These are phyloP conservation scores for Orbicella faveolata DNA, from an alignment of 64 coral and sea anemone genomes.

Conservation along the genomic window DNA sequence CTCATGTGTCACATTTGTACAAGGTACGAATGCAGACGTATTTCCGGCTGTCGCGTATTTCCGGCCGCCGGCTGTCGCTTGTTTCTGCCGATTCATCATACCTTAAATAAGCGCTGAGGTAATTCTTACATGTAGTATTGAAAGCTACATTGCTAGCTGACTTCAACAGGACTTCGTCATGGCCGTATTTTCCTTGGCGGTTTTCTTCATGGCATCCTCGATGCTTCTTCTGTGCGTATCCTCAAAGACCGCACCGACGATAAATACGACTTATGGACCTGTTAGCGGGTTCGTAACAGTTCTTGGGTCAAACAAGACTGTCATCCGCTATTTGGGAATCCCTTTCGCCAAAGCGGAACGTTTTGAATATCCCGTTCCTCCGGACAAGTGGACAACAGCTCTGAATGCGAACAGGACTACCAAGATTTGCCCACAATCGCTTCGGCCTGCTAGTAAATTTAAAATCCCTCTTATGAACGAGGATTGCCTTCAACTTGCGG, in stretches of 20 bases:
- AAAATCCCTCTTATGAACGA: conserved; percentile 1
- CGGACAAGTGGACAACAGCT: neutral
- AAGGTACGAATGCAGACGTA: too few relatives aligned
- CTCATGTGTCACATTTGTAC: too few relatives aligned
- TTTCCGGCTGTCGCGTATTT: too few relatives aligned
- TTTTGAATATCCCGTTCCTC: conserved; percentile 34
- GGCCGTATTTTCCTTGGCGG: too few relatives aligned
- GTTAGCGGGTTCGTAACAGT: neutral
- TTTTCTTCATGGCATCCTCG: too few relatives aligned
- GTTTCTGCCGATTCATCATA: too few relatives aligned
- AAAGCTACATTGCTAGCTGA: too few relatives aligned
- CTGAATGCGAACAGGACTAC: conserved; percentile 11
- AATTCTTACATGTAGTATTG: too few relatives aligned
- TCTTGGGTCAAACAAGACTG: conserved; percentile 30
- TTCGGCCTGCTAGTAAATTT: neutral
- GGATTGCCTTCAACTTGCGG: neutral
- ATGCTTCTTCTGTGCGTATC: neutral
- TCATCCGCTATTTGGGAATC: conserved; percentile 43
- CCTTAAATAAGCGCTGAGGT: too few relatives aligned
- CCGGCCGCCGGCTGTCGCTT: too few relatives aligned
- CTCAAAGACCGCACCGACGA: neutral
- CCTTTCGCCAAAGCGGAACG: conserved; percentile 35
- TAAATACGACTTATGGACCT: conserved; percentile 35
- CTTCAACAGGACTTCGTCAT: too few relatives aligned
- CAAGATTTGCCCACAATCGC: conserved; percentile 41